Evolutionary conservation across 2,797 vertebrate species (phyloP), one percentile per base, ranked within the genome.

Genomic region (Micropoecilia bifurca): DNA sequence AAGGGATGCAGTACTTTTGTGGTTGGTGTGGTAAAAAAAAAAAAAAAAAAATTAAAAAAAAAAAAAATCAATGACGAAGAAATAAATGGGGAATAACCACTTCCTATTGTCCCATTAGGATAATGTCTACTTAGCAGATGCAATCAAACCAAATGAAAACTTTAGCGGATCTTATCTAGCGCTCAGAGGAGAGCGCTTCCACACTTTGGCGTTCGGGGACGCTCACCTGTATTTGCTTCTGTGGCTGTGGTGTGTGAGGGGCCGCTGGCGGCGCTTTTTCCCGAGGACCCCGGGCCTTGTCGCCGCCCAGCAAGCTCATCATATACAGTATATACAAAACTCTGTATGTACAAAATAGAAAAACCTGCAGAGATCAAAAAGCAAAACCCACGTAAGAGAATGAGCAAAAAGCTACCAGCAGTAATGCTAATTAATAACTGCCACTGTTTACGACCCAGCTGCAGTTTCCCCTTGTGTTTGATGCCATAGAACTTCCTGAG

Each of bases 281-380:
- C 95, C 97, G 96, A 97, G 97, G 95, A 93, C 96, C 96, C 96
- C 96, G 97, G 96, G 96, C 96, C 93, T 97, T 97, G 89, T 99
- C 97, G 94, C 94, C 90, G 96, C 96, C 97, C 96, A 98, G 95
- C 4, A 97, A 98, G 95, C 97, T 98, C 98, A 99, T 99, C 97
- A 97, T 99, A 97, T 97, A 98, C 96, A 98, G 97, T 97, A 99
- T 98, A 97, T 99, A 99, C 97, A 99, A 98, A 99, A 97, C 96
- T 97, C 96, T 85, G 97, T 98, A 97, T 97, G 97, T 98, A 98
- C 97, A 99, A 99, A 98, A 98, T 97, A 98, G 96, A 99, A 99
- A 96, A 99, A 98, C 96, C 98, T 99, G 96, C 71, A 95, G 95
- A 95, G 69, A 77, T 63, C 90, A 68, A 84, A 30, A 30, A 78